These are phyloP conservation scores for Rhea pennata DNA, from an alignment of 2,113 vertebrate species.

Conservation along the genomic window DNA sequence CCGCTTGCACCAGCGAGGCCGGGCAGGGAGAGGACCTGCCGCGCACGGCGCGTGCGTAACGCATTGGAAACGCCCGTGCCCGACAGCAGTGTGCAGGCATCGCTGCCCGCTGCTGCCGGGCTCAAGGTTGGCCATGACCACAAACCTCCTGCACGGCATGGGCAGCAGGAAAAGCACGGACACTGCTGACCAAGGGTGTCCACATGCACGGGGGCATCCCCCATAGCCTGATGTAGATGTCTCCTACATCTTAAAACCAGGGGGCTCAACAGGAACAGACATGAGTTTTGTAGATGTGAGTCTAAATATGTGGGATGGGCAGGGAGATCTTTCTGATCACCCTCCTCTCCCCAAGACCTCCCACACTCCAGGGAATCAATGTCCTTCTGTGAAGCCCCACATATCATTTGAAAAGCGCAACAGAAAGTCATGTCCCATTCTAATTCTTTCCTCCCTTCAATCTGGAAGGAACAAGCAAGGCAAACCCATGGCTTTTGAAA, in stretches of 20 bases:
- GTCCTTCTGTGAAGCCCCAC: background rate
- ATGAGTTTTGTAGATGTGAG: background rate
- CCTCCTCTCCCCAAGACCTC: background rate
- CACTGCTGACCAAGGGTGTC: background rate
- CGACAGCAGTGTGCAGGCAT: background rate
- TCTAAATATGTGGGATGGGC: background rate
- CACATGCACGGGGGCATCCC: too few species aligned
- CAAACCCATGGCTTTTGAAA: background rate
- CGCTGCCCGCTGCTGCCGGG: background rate
- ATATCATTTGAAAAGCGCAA: background rate
- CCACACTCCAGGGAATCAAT: background rate
- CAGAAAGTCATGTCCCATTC: background rate
- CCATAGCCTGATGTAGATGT: background rate
- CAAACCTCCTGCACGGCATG: too few species aligned
- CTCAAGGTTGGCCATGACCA: too few species aligned
- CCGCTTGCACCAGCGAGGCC: background rate
- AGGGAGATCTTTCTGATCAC: background rate
- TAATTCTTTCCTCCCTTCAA: background rate
- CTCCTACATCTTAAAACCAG: background rate
- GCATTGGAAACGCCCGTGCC: background rate
- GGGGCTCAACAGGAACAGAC: background rate
- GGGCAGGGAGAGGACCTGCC: fast-evolving
- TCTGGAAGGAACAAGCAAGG: background rate
- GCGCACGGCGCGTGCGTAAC: background rate
- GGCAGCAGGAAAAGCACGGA: background rate